These are phyloP conservation scores for Pygoscelis antarcticus DNA, from an alignment of 2,113 vertebrate species.

Conservation along the genomic window DNA sequence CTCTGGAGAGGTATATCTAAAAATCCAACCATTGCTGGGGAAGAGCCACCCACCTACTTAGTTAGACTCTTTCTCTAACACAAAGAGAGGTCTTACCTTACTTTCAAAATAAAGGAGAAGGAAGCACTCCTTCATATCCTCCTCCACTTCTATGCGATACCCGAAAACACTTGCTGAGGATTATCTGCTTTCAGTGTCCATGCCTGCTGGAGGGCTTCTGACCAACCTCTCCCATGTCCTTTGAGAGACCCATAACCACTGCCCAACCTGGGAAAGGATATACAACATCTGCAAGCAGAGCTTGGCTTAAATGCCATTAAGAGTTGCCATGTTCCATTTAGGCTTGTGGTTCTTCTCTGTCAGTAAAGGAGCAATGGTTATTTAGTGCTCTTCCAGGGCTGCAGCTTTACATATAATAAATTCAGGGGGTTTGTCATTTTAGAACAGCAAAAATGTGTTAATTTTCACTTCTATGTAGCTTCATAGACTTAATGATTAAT, in stretches of 20 bases:
- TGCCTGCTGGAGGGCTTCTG: not conserved
- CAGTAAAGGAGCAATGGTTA: not conserved
- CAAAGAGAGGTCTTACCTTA: not conserved
- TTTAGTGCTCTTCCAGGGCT: not conserved
- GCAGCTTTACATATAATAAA: not conserved
- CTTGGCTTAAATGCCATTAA: not conserved
- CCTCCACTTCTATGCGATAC: not conserved
- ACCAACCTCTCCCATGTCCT: not conserved
- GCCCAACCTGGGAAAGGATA: not conserved
- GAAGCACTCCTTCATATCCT: not conserved
- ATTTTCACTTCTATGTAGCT: not conserved
- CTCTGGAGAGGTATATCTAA: not conserved
- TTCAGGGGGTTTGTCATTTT: not conserved
- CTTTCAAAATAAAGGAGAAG: not conserved
- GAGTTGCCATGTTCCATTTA: not conserved
- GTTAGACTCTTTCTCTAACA: not conserved
- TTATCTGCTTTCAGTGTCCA: not conserved
- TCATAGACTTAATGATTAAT: not conserved
- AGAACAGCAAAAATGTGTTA: constrained; percentile 2
- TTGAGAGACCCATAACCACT: not conserved
- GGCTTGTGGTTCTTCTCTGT: not conserved
- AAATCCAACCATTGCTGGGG: not conserved
- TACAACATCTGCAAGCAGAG: not conserved
- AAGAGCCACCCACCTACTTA: not conserved
- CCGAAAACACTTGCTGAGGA: not conserved